Conservation (phyloP, 35 echinoderm and acorn worm species). For the Chiridota heheva region DNA sequence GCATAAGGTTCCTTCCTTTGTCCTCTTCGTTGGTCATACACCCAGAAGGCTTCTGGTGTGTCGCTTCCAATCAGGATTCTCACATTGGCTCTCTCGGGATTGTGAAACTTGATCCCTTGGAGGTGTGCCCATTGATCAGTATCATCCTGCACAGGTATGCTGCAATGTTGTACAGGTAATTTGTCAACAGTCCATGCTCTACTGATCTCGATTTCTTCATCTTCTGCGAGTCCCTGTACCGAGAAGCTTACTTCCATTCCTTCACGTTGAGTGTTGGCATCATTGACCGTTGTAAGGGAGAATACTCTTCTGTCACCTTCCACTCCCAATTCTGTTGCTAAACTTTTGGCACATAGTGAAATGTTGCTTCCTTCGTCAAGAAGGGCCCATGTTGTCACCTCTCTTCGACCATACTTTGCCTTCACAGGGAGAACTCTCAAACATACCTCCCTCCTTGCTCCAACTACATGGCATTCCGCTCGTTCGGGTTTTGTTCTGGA, state of each 20-base stretch:
- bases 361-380: constrained; percentile 18
- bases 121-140: constrained; percentile 20
- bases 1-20: constrained; percentile 34
- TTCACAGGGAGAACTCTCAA: constrained; percentile 1
- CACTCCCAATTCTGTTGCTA: not conserved
- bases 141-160: constrained; percentile 12
- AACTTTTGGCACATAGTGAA: not conserved
- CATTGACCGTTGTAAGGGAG: not conserved
- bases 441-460: not conserved
- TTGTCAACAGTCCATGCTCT: constrained; percentile 1
- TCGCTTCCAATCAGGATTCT: constrained; percentile 39
- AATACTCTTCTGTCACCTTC: constrained; percentile 1
- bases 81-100: not conserved
- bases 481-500: too few species aligned
- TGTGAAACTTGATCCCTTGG: not conserved
- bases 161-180: not conserved
- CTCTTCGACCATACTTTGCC: not conserved
- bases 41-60: constrained; percentile 31
- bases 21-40: constrained; percentile 15
- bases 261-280: not conserved
- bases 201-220: constrained; percentile 14
- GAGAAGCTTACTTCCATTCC: constrained; percentile 4
- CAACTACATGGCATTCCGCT: too few species aligned
- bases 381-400: constrained; percentile 8
- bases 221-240: not conserved